A percentile compares a stretch with the other conserved stretches of the same genome.
These are phyloP conservation scores for Ovis canadensis DNA, from an alignment of 2,113 vertebrate species.

Conservation along the genomic window DNA sequence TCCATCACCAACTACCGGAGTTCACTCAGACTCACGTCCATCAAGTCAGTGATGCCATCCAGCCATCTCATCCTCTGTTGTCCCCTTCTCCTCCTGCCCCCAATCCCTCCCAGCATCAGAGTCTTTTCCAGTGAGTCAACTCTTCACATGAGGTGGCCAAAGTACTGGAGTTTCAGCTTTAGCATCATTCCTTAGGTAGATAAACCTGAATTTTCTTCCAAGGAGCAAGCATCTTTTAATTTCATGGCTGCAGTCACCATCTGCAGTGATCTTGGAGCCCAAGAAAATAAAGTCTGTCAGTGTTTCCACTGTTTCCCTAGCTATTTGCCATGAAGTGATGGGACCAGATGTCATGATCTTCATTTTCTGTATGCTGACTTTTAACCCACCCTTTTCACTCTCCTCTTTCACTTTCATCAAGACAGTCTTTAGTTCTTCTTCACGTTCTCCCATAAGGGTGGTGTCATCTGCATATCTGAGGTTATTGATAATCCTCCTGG, in stretches of 20 bases:
- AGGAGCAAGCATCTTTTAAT: not conserved
- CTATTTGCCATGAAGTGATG: not conserved
- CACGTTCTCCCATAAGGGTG: accelerated
- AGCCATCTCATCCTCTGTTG: no score
- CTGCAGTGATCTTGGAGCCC: not conserved
- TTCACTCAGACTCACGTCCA: no score
- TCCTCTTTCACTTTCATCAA: not conserved
- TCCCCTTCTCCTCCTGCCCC: no score
- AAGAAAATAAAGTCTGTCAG: not conserved
- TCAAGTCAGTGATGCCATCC: no score
- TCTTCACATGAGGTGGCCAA: no score
- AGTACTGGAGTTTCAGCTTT: no score
- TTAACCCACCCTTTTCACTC: not conserved
- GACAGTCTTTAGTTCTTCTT: not conserved
- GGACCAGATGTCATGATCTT: not conserved
- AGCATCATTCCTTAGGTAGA: not conserved
- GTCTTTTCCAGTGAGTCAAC: no score
- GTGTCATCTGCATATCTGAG: not conserved
- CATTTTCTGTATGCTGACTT: not conserved
- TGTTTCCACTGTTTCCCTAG: not conserved
- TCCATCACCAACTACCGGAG: no score
- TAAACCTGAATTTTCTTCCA: not conserved
- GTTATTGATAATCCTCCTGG: not conserved
- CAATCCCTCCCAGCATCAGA: no score
- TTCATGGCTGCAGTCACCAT: not conserved